Conservation (phyloP, 2,888 invertebrate genomes). For the Odontomyia ornata region DNA sequence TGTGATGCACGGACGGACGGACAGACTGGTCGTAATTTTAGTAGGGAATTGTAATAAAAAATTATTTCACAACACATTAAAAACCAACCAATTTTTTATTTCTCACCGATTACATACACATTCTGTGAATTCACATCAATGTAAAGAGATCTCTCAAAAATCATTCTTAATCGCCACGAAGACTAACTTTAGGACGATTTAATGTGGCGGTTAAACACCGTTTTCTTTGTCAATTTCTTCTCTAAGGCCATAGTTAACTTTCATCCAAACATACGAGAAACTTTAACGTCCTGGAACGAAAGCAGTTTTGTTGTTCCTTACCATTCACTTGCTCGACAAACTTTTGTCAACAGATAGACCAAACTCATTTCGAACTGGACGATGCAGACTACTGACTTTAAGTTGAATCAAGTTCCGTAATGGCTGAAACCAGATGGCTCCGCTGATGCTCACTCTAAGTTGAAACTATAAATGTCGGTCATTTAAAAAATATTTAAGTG, state of each 20-base stretch:
- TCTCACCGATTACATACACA: no score
- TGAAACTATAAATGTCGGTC: constrained; percentile 24
- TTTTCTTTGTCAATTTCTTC: constrained; percentile 29
- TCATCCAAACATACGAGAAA: constrained; percentile 5
- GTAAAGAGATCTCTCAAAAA: not conserved
- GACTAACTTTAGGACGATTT: constrained; percentile 36
- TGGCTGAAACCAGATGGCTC: constrained; percentile 16
- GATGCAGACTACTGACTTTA: not conserved
- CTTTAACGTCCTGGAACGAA: constrained; percentile 37
- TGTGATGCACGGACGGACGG: no score
- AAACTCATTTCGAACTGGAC: constrained; percentile 25
- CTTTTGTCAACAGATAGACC: constrained; percentile 42
- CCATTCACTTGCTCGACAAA: constrained; percentile 9
- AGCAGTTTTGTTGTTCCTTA: not conserved
- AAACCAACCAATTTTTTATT: no score
- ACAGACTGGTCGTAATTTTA: no score
- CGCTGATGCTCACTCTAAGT: constrained; percentile 2
- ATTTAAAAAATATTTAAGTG: constrained; percentile 20
- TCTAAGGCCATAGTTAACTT: constrained; percentile 25
- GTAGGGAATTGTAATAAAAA: no score
- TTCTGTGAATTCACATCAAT: no score
- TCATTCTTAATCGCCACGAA: not conserved
- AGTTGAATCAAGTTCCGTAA: constrained; percentile 22
- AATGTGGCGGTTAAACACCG: constrained; percentile 36
- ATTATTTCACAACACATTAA: no score